A percentile compares a stretch with the other conserved stretches of the same genome.
These are phyloP conservation scores for Procambarus clarkii DNA, from an alignment of 1,140 invertebrate species.

Conservation along the genomic window DNA sequence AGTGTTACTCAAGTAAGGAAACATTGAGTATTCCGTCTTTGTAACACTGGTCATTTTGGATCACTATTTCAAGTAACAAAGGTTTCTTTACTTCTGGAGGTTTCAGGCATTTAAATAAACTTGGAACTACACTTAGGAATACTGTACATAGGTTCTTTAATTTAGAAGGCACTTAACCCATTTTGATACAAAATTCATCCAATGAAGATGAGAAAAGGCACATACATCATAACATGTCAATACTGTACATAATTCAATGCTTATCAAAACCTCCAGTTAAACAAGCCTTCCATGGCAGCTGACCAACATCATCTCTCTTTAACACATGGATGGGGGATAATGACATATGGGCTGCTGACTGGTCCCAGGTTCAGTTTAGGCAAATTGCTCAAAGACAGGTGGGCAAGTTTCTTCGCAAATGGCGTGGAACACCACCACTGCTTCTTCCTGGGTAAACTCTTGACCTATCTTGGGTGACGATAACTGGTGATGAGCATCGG, in stretches of 20 bases:
- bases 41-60: not conserved
- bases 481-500: constrained; percentile 64
- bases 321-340: constrained; percentile 3
- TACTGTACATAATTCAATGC: not conserved
- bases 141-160: not conserved
- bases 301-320: constrained; percentile 2
- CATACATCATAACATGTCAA: not conserved
- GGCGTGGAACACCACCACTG: not conserved
- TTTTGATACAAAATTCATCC: not conserved
- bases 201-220: not conserved
- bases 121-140: not conserved
- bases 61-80: not conserved
- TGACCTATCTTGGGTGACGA: constrained; percentile 64
- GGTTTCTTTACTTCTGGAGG: not conserved
- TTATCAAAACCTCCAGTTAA: not conserved
- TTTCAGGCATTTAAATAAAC: not conserved
- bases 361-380: not conserved
- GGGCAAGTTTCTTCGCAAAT: constrained; percentile 16
- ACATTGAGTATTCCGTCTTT: not conserved
- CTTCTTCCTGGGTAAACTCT: constrained; percentile 39
- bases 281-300: constrained; percentile 1
- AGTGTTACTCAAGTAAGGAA: not conserved
- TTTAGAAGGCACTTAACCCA: not conserved
- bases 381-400: constrained; percentile 8
- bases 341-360: not conserved